A percentile compares a stretch with the other conserved stretches of the same genome.
Evolutionary conservation across 1,140 invertebrate genomes (phyloP).

Genomic region (Acromyrmex charruanus): DNA sequence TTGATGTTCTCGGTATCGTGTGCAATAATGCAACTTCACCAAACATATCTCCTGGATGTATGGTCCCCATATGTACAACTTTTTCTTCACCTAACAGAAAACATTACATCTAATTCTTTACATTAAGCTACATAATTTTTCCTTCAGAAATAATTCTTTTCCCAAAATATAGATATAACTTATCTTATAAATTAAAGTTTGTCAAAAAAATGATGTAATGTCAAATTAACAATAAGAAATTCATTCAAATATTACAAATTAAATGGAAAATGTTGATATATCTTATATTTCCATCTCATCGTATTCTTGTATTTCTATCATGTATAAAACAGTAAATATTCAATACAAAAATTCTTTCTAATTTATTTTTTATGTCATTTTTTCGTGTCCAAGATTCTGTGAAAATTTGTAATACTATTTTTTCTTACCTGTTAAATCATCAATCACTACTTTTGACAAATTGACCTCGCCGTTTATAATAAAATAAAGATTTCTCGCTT

Average conservation of each 20-base stretch:
- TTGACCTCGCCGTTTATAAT: slow-evolving; percentile 87
- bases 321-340: no score
- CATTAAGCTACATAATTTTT: neutral
- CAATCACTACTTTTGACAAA: slow-evolving; percentile 85
- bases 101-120: slow-evolving; percentile 17
- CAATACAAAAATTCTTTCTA: neutral
- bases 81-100: slow-evolving; percentile 68
- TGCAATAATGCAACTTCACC: slow-evolving; percentile 89
- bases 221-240: neutral
- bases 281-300: no score
- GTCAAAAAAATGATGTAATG: neutral
- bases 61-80: slow-evolving; percentile 73
- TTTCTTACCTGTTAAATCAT: slow-evolving; percentile 84
- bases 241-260: neutral
- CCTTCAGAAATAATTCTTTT: neutral
- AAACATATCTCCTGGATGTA: slow-evolving; percentile 87
- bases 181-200: neutral
- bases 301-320: no score
- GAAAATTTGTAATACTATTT: neutral
- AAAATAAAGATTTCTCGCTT: slow-evolving; percentile 88
- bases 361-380: neutral
- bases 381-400: neutral
- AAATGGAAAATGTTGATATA: neutral
- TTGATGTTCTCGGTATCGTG: slow-evolving; percentile 87
- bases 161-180: neutral